Evolutionary conservation across 64 coral and sea anemone species (phyloP).

Genomic region (Anthopleura sola): DNA sequence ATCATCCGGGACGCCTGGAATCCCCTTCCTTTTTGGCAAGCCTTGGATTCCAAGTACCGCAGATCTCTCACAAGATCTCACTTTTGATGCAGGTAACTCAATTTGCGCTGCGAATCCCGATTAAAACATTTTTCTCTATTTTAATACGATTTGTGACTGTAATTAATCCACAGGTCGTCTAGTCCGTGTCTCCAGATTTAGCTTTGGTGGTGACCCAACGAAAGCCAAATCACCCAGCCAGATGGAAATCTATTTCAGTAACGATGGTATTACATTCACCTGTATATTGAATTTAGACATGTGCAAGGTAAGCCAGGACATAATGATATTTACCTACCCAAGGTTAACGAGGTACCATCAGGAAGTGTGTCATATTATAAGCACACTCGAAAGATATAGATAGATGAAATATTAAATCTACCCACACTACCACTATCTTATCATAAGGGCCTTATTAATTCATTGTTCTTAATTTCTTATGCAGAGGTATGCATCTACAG

Average conservation of each 20-base stretch:
- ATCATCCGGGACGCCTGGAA: constrained; percentile 8
- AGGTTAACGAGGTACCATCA: too few relatives aligned
- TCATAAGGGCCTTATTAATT: too few relatives aligned
- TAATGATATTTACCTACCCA: too few relatives aligned
- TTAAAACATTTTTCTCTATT: too few relatives aligned
- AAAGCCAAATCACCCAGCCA: neutral
- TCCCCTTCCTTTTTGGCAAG: neutral
- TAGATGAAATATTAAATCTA: too few relatives aligned
- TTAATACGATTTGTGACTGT: too few relatives aligned
- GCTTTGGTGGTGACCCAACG: constrained; percentile 2
- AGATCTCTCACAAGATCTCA: neutral
- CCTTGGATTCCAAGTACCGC: constrained; percentile 8
- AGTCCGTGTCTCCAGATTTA: constrained; percentile 13
- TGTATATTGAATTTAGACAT: neutral
- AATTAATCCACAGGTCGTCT: constrained; percentile 1
- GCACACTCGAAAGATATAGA: too few relatives aligned
- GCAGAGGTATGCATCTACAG: neutral
- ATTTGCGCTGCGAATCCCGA: neutral
- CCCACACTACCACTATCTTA: too few relatives aligned
- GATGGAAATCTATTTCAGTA: neutral
- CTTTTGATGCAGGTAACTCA: constrained; percentile 6
- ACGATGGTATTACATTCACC: constrained; percentile 6
- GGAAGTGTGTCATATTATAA: too few relatives aligned
- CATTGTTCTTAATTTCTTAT: neutral
- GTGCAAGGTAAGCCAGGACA: neutral